A percentile compares a stretch with the other conserved stretches of the same genome.
These are phyloP conservation scores for Parnassius apollo DNA, from an alignment of 2,888 invertebrate genomes.

Conservation along the genomic window DNA sequence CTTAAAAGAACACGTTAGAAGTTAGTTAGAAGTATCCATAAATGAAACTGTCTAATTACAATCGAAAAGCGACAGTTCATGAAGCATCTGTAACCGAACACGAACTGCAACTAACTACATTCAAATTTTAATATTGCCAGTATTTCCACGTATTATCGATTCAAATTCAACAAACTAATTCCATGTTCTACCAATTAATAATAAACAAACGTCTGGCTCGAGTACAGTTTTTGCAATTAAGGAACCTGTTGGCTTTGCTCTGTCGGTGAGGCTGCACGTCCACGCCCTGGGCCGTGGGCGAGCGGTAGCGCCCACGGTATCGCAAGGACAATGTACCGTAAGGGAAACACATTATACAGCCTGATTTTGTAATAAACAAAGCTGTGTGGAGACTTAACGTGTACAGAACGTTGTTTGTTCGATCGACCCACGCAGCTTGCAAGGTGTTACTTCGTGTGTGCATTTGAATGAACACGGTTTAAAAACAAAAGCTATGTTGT, in stretches of 20 bases:
- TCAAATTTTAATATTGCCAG: too few relatives aligned
- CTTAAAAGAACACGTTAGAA: too few relatives aligned
- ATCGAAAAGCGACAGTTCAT: too few relatives aligned
- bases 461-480: slow-evolving; percentile 2
- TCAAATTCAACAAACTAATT: slow-evolving; percentile 2
- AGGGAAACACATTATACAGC: slow-evolving; percentile 53
- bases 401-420: slow-evolving; percentile 21
- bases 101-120: too few relatives aligned
- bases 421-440: slow-evolving; percentile 17
- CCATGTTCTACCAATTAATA: slow-evolving; percentile 10
- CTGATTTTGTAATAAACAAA: slow-evolving; percentile 33
- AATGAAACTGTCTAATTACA: too few relatives aligned
- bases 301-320: slow-evolving; percentile 70
- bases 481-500: neutral
- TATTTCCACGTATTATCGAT: neutral
- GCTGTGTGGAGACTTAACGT: slow-evolving; percentile 8
- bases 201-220: slow-evolving; percentile 14
- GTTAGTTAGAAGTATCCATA: too few relatives aligned
- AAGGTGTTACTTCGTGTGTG: slow-evolving; percentile 3
- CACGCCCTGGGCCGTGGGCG: slow-evolving; percentile 57
- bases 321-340: slow-evolving; percentile 76
- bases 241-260: slow-evolving; percentile 22
- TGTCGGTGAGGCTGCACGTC: slow-evolving; percentile 37
- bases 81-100: too few relatives aligned
- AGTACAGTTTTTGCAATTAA: slow-evolving; percentile 26